Evolutionary conservation across 1,140 invertebrate genomes (phyloP).

Genomic region (Panagrolaimus sp.): DNA sequence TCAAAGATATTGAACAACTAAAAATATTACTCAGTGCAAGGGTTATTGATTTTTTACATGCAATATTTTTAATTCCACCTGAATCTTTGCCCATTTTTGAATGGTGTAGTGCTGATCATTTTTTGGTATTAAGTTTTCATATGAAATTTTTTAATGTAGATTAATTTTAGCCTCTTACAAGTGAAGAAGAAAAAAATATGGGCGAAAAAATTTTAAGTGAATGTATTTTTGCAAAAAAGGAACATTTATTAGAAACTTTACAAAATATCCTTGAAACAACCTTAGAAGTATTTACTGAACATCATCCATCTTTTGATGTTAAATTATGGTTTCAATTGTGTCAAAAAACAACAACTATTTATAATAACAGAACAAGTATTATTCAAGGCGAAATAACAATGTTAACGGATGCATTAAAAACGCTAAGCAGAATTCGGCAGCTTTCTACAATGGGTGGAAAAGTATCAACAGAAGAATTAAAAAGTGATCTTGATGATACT

Average conservation of each 20-base stretch:
- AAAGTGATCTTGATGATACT: conserved; percentile 20
- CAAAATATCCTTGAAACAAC: conserved; percentile 27
- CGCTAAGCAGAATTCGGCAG: conserved; percentile 17
- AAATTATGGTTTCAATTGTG: conserved; percentile 31
- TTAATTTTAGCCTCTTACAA: neutral
- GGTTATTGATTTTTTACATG: conserved; percentile 30
- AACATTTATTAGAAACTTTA: conserved; percentile 22
- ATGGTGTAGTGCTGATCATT: conserved; percentile 34
- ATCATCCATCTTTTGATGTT: neutral
- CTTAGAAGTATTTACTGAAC: conserved; percentile 20
- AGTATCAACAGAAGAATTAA: conserved; percentile 20
- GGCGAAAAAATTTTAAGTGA: conserved; percentile 32
- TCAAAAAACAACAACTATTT: conserved; percentile 24
- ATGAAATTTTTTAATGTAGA: neutral
- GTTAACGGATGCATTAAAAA: conserved; percentile 28
- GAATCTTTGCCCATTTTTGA: conserved; percentile 23
- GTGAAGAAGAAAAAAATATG: conserved; percentile 22
- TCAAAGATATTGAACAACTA: conserved; percentile 36
- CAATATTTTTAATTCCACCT: conserved; percentile 30
- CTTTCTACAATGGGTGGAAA: conserved; percentile 26
- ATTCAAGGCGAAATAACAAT: conserved; percentile 25
- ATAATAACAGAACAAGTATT: conserved; percentile 3
- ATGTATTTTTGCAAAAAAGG: conserved; percentile 25
- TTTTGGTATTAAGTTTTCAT: conserved; percentile 16
- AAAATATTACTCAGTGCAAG: conserved; percentile 19